These are phyloP conservation scores for Lepus americanus DNA, from an alignment of 2,113 vertebrate species.

Conservation along the genomic window DNA sequence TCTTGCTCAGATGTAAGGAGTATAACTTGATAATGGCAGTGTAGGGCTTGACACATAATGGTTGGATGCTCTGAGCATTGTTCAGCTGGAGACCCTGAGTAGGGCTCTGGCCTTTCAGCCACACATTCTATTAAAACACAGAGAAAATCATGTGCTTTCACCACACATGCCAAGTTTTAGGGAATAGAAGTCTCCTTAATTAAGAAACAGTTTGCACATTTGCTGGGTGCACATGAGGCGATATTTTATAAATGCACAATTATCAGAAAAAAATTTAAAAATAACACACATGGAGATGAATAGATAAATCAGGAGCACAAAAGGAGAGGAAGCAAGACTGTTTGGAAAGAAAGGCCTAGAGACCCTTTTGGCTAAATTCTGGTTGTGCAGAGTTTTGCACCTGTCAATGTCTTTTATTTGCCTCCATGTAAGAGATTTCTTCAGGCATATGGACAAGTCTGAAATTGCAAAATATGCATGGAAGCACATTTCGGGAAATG, in stretches of 20 bases:
- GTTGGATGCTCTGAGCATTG: neutral
- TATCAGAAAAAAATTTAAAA: conserved; percentile 51
- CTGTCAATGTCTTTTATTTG: conserved; percentile 63
- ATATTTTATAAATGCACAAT: conserved; percentile 68
- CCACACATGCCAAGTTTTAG: conserved; percentile 29
- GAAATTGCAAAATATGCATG: conserved; percentile 53
- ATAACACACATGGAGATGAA: neutral
- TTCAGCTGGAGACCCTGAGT: neutral
- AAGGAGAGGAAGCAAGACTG: neutral
- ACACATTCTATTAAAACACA: conserved; percentile 40
- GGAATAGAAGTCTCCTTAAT: conserved; percentile 62
- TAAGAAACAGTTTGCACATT: conserved; percentile 67
- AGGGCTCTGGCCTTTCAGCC: neutral
- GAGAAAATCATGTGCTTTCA: conserved; percentile 10
- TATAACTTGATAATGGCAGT: neutral
- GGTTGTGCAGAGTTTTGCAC: conserved; percentile 45
- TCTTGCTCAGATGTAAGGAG: neutral
- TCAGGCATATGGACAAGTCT: conserved; percentile 47
- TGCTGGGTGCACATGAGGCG: conserved; percentile 3
- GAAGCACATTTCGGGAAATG: conserved; percentile 50
- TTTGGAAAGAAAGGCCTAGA: neutral
- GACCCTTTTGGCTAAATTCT: conserved; percentile 19
- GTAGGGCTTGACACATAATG: neutral
- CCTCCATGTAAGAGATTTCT: conserved; percentile 45
- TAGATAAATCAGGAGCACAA: conserved; percentile 11